These are phyloP conservation scores for Meriones unguiculatus DNA, from an alignment of 2,113 vertebrate species.

Conservation along the genomic window DNA sequence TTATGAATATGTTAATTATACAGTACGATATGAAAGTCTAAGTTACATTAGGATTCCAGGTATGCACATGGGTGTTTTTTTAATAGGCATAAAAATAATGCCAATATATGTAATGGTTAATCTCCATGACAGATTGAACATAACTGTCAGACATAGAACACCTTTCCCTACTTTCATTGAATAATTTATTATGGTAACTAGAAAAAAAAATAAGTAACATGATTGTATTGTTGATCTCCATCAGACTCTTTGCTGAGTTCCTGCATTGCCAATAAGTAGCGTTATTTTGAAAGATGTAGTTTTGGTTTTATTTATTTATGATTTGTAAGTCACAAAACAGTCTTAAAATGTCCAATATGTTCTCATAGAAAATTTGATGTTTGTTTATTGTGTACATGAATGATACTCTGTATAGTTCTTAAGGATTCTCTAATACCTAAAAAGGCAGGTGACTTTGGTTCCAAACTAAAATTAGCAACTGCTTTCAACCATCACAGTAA, in stretches of 20 bases:
- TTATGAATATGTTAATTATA: background rate
- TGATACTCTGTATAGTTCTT: background rate
- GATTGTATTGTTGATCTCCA: background rate
- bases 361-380: background rate
- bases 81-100: background rate
- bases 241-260: too few relatives aligned
- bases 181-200: background rate
- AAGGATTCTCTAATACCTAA: background rate
- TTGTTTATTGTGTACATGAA: background rate
- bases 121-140: background rate
- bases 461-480: background rate
- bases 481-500: fast-evolving
- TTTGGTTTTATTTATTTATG: background rate
- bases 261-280: background rate
- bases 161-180: background rate
- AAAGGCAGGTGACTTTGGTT: background rate
- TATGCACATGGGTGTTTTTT: background rate
- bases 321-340: background rate
- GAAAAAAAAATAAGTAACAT: background rate
- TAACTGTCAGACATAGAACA: background rate
- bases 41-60: background rate
- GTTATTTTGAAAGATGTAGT: background rate
- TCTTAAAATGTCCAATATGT: background rate
- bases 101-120: background rate
- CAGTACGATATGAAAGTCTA: background rate